Conservation (phyloP, 2,797 vertebrate species). For the Harpagifer antarcticus region DNA sequence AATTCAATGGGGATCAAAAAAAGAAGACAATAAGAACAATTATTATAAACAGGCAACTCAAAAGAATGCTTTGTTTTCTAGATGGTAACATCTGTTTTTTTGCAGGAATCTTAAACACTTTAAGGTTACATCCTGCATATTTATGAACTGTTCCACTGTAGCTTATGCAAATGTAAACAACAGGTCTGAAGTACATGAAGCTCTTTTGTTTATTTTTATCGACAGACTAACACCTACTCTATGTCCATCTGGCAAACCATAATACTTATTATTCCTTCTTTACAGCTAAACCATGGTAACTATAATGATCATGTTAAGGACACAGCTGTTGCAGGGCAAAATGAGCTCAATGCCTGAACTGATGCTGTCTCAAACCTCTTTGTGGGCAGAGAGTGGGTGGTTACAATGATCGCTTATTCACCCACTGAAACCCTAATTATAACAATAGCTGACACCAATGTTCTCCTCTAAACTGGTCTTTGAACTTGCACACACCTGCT, state of each 20-base stretch:
- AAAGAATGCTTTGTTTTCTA: background rate
- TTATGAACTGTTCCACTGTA: constrained; percentile 1
- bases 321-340: constrained; percentile 59
- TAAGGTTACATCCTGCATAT: background rate
- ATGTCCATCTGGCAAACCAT: constrained; percentile 40
- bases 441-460: constrained; percentile 55
- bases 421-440: constrained; percentile 57
- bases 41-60: too few relatives aligned
- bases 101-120: background rate
- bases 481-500: constrained; percentile 51
- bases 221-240: constrained; percentile 16
- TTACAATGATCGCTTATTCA: constrained; percentile 49
- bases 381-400: constrained; percentile 46
- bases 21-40: too few relatives aligned
- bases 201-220: constrained; percentile 23
- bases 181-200: background rate
- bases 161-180: constrained; percentile 1
- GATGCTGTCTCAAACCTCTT: constrained; percentile 47
- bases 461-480: constrained; percentile 42
- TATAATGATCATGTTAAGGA: constrained; percentile 45
- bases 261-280: constrained; percentile 44
- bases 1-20: too few relatives aligned
- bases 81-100: background rate
- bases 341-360: constrained; percentile 52
- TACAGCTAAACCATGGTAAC: constrained; percentile 25